These are phyloP conservation scores for Alectura lathami DNA, from an alignment of 2,113 vertebrate species.

Conservation along the genomic window DNA sequence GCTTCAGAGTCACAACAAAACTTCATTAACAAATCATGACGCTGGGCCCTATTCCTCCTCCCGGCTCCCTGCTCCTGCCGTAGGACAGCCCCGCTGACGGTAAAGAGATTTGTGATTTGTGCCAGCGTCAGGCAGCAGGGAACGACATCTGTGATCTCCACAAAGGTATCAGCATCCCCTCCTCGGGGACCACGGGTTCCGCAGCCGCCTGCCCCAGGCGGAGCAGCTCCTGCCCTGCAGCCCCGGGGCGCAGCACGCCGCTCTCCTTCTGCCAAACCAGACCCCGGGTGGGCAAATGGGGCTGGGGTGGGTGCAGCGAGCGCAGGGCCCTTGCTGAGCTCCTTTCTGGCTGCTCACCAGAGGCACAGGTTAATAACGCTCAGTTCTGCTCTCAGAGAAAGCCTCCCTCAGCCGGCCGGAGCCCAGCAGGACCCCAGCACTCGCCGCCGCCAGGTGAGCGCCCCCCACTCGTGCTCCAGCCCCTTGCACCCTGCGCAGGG, in stretches of 20 bases:
- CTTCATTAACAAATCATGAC: background rate
- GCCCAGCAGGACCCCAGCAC: rapidly evolving
- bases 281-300: rapidly evolving
- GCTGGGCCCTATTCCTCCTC: background rate
- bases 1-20: background rate
- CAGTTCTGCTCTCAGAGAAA: rapidly evolving
- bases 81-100: background rate
- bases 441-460: rapidly evolving
- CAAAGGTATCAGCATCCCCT: background rate
- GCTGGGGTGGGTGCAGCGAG: background rate
- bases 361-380: background rate
- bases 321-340: background rate
- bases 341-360: background rate
- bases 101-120: background rate
- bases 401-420: background rate
- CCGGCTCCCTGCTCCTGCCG: background rate
- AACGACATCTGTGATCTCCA: background rate
- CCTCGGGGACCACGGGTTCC: background rate
- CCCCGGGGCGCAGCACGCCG: rapidly evolving
- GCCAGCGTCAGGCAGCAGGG: background rate
- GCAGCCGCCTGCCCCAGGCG: background rate
- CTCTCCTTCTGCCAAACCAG: rapidly evolving
- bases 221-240: background rate
- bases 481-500: rapidly evolving
- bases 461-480: background rate